Conservation (phyloP, 2,113 vertebrate species). For the Herpetotheres cachinnans region DNA sequence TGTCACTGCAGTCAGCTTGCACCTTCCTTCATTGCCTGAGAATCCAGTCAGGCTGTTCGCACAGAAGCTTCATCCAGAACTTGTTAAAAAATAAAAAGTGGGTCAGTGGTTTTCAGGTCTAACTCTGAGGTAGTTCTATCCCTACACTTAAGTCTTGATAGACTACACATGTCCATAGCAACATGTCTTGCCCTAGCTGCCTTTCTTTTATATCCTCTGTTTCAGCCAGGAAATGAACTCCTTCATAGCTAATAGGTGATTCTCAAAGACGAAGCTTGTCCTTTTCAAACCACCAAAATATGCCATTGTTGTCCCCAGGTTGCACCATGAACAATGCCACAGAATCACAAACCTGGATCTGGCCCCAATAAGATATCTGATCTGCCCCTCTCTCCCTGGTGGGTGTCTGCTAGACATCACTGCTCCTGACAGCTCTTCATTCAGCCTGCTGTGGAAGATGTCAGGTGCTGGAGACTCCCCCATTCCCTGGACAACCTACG, state of each 20-base stretch:
- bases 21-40: not conserved
- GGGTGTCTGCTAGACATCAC: not conserved
- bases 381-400: rapidly evolving
- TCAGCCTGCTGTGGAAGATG: not conserved
- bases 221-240: not conserved
- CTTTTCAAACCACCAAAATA: not conserved
- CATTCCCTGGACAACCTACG: not conserved
- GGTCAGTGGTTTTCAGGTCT: not conserved
- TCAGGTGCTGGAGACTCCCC: not conserved
- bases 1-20: not conserved
- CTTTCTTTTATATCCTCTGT: not conserved
- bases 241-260: not conserved
- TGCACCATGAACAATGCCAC: not conserved
- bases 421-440: not conserved
- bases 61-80: not conserved
- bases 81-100: not conserved
- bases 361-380: not conserved
- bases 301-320: not conserved
- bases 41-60: not conserved
- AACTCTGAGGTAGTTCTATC: not conserved
- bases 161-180: not conserved
- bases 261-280: not conserved
- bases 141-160: not conserved
- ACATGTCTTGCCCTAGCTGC: not conserved
- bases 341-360: not conserved